A percentile compares a stretch with the other conserved stretches of the same genome.
These are phyloP conservation scores for Sarcophaga peregrina DNA, from an alignment of 1,140 invertebrate genomes.

Conservation along the genomic window DNA sequence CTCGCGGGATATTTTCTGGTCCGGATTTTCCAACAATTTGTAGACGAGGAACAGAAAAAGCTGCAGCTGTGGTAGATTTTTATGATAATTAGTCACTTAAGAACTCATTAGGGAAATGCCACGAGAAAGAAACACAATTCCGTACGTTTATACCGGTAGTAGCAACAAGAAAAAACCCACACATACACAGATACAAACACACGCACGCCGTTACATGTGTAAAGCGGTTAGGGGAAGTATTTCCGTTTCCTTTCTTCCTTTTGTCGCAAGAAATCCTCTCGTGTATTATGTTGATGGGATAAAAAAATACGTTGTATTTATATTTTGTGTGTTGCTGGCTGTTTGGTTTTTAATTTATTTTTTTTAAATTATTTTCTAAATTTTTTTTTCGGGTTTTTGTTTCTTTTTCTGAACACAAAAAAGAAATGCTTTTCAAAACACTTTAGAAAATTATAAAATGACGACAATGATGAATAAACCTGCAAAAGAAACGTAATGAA, in stretches of 20 bases:
- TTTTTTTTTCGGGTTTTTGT: too few relatives aligned
- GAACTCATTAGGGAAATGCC: background rate
- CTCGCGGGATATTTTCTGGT: background rate
- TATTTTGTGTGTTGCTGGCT: background rate
- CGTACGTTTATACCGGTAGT: too few relatives aligned
- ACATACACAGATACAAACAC: background rate
- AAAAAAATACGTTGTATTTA: background rate
- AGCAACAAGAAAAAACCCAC: too few relatives aligned
- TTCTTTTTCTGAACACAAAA: too few relatives aligned
- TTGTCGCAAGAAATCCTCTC: background rate
- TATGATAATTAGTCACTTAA: slow-evolving; percentile 22
- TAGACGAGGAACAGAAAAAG: background rate
- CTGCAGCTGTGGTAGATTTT: background rate
- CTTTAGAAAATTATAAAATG: too few relatives aligned
- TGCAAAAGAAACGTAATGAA: too few relatives aligned
- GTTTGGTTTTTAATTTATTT: too few relatives aligned
- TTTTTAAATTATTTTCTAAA: too few relatives aligned
- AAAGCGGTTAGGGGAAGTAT: background rate
- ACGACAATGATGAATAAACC: too few relatives aligned
- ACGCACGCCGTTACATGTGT: background rate
- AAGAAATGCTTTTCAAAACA: too few relatives aligned
- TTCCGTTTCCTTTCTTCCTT: too few relatives aligned
- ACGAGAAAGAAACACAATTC: background rate
- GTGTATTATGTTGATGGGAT: background rate
- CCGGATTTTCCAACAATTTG: background rate